A percentile compares a stretch with the other conserved stretches of the same genome.
phyloP scores from a whole-genome alignment of 2,113 vertebrate species.

The Rhipidura dahli region DNA sequence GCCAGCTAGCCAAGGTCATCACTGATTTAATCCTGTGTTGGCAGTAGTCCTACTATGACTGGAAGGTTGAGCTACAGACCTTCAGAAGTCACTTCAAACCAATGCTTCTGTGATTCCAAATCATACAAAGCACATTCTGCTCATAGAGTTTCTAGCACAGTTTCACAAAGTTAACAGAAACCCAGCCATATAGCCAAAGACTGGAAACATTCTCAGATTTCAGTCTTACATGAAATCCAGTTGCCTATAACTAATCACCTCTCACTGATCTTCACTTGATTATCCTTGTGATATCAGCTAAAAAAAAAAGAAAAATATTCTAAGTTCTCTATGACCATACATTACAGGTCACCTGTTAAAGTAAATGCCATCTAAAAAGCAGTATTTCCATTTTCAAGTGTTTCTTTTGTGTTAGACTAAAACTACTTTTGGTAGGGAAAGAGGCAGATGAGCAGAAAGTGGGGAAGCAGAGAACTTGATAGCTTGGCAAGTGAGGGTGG shows the following conservation, averaged over 20 bases:
- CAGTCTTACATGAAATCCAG: not conserved
- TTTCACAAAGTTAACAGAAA: not conserved
- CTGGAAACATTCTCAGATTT: not conserved
- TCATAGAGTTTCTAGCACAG: not conserved
- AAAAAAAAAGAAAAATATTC: not conserved
- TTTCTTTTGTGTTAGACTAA: not conserved
- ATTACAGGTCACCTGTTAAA: not conserved
- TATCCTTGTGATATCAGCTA: not conserved
- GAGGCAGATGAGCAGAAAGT: not conserved
- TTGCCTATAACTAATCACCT: not conserved
- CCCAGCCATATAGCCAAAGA: not conserved
- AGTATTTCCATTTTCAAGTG: not conserved
- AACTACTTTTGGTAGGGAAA: not conserved
- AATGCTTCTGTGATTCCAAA: not conserved
- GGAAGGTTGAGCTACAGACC: not conserved
- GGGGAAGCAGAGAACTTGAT: not conserved
- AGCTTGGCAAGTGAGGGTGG: not conserved
- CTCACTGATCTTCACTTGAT: not conserved
- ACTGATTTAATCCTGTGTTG: not conserved
- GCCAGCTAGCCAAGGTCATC: not conserved
- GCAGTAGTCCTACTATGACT: not conserved
- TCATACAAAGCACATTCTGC: not conserved
- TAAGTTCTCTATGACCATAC: not conserved
- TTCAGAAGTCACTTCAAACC: not conserved
- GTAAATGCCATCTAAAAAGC: not conserved